Percentiles rank a stretch among this genome's conserved stretches.
These are phyloP conservation scores for Ptycholaimellus sp. DNA, from an alignment of 2,888 invertebrate species.

Conservation along the genomic window DNA sequence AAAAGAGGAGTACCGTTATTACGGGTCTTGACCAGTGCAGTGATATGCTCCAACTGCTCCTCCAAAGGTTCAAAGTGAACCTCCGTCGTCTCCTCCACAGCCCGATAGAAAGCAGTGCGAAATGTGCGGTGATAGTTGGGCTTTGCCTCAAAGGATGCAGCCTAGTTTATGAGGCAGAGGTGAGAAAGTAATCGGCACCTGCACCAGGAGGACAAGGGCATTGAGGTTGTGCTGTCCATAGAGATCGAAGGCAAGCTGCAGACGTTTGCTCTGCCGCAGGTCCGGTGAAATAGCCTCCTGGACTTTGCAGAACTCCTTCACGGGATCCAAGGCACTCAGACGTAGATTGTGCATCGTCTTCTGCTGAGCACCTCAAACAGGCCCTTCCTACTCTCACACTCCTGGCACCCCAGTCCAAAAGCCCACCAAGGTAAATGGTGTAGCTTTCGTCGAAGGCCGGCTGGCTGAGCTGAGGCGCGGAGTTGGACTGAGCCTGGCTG, in stretches of 20 bases:
- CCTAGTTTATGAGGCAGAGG: too few species aligned
- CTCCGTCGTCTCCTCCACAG: constrained; percentile 63
- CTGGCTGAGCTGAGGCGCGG: not conserved
- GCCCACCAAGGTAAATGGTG: constrained; percentile 1
- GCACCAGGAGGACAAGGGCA: constrained; percentile 58
- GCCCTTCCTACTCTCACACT: too few species aligned
- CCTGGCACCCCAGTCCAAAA: too few species aligned
- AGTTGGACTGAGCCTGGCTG: not conserved
- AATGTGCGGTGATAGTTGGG: too few species aligned
- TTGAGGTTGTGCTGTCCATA: constrained; percentile 74
- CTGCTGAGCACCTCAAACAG: constrained; percentile 51
- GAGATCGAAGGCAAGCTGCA: constrained; percentile 73
- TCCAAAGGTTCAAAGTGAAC: constrained; percentile 74
- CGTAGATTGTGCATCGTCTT: constrained; percentile 95
- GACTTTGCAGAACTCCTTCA: constrained; percentile 9
- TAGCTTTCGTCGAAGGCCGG: constrained; percentile 2
- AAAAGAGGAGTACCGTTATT: too few species aligned
- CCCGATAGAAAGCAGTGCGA: too few species aligned
- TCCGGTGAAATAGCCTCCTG: too few species aligned
- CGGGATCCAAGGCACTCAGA: constrained; percentile 51
- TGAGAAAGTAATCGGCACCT: too few species aligned
- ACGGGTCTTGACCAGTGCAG: constrained; percentile 6
- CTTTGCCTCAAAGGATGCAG: too few species aligned
- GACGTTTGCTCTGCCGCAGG: too few species aligned
- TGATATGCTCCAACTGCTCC: constrained; percentile 43